These are phyloP conservation scores for Chrysolina americana DNA, from an alignment of 2,888 invertebrate species.

Conservation along the genomic window DNA sequence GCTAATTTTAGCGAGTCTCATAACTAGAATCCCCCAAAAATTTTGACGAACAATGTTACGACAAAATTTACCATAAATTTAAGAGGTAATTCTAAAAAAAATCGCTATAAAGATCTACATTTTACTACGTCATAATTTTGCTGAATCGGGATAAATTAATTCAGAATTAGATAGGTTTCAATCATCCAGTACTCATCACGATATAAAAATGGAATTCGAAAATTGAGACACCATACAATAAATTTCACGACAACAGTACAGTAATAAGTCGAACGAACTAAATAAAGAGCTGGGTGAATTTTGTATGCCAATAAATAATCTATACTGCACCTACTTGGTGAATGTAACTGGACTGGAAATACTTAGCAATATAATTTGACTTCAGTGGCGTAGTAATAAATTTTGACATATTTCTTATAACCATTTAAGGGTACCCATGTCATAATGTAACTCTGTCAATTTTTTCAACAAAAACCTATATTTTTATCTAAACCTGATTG, in stretches of 20 bases:
- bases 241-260: not conserved
- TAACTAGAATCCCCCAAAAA: too few relatives aligned
- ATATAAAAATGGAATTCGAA: not conserved
- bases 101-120: too few relatives aligned
- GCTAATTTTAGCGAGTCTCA: too few relatives aligned
- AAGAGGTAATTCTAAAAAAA: too few relatives aligned
- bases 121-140: too few relatives aligned
- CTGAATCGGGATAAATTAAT: too few relatives aligned
- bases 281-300: slow-evolving; percentile 17
- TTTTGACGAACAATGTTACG: too few relatives aligned
- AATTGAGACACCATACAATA: slow-evolving; percentile 5
- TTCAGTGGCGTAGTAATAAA: slow-evolving; percentile 19
- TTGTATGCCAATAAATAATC: slow-evolving; percentile 27
- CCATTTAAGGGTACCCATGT: not conserved
- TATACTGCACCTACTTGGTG: slow-evolving; percentile 35
- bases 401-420: not conserved
- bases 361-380: slow-evolving; percentile 19
- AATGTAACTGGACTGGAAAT: slow-evolving; percentile 36
- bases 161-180: not conserved
- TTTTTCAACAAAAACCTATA: not conserved
- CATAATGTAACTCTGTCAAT: not conserved
- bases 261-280: slow-evolving; percentile 11
- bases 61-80: too few relatives aligned
- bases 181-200: not conserved
- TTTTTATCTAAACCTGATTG: too few relatives aligned